Conservation (phyloP, 2,797 vertebrate genomes). For the Scolopax rusticola region DNA sequence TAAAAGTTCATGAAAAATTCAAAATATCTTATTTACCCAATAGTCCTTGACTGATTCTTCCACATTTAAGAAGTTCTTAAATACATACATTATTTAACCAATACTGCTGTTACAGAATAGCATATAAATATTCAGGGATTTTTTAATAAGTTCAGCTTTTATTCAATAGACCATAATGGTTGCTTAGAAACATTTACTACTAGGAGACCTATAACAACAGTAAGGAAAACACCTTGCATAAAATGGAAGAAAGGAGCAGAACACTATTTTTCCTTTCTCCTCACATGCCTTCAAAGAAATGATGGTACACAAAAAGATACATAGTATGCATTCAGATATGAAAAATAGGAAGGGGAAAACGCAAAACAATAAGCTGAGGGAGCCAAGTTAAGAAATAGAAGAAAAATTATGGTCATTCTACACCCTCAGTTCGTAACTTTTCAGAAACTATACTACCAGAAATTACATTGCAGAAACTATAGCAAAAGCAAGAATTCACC, state of each 20-base stretch:
- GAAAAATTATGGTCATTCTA: neutral
- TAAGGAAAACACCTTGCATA: neutral
- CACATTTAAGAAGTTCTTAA: slow-evolving; percentile 52
- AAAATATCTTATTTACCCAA: slow-evolving; percentile 66
- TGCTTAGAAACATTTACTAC: slow-evolving; percentile 46
- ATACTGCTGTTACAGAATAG: slow-evolving; percentile 14
- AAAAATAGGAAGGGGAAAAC: neutral
- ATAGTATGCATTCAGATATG: neutral
- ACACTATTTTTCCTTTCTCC: neutral
- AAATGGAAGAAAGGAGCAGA: slow-evolving; percentile 13
- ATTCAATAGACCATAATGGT: slow-evolving; percentile 29
- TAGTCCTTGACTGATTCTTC: slow-evolving; percentile 48
- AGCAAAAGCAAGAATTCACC: neutral
- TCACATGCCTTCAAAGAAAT: neutral
- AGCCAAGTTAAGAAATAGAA: slow-evolving; percentile 1
- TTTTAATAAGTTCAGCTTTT: slow-evolving; percentile 60
- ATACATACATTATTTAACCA: slow-evolving; percentile 69
- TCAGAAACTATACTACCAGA: neutral
- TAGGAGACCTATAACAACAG: neutral
- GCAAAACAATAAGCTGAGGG: neutral
- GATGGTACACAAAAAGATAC: neutral
- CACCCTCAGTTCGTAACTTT: neutral
- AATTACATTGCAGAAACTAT: neutral
- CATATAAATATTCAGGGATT: slow-evolving; percentile 65
- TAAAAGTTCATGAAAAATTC: slow-evolving; percentile 74